phyloP scores from a whole-genome alignment of 2,113 vertebrate species.

The Phasianus colchicus region DNA sequence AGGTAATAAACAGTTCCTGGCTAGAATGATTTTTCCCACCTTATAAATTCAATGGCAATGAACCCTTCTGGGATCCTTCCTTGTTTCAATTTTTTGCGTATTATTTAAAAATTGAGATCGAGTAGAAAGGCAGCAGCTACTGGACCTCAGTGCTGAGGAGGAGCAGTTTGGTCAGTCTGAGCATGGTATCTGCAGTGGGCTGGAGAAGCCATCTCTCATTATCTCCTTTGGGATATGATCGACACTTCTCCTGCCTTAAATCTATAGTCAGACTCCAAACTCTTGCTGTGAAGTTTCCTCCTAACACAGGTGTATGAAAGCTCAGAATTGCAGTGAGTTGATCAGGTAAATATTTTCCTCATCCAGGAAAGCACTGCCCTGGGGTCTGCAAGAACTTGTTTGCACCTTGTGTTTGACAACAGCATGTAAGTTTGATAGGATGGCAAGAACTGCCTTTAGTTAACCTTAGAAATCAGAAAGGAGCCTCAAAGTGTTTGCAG shows the following conservation, averaged over 20 bases:
- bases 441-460: not conserved
- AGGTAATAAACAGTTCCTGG: not conserved
- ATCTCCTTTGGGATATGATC: not conserved
- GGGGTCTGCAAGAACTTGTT: not conserved
- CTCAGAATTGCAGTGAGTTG: not conserved
- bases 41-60: not conserved
- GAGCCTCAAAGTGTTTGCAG: not conserved
- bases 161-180: not conserved
- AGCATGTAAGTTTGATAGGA: not conserved
- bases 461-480: constrained; percentile 1
- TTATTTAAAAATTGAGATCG: not conserved
- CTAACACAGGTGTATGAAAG: not conserved
- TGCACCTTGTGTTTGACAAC: not conserved
- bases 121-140: not conserved
- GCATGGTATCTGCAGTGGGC: not conserved
- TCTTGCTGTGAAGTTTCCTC: not conserved
- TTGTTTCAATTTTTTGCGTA: not conserved
- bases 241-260: not conserved
- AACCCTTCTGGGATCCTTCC: not conserved
- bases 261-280: not conserved
- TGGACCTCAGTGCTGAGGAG: not conserved
- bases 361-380: not conserved
- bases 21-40: not conserved
- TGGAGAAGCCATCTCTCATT: not conserved
- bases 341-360: not conserved